Evolutionary conservation across 2,888 invertebrate genomes (phyloP), one percentile per base, ranked within the genome.

Genomic region (Abscondita cerata): DNA sequence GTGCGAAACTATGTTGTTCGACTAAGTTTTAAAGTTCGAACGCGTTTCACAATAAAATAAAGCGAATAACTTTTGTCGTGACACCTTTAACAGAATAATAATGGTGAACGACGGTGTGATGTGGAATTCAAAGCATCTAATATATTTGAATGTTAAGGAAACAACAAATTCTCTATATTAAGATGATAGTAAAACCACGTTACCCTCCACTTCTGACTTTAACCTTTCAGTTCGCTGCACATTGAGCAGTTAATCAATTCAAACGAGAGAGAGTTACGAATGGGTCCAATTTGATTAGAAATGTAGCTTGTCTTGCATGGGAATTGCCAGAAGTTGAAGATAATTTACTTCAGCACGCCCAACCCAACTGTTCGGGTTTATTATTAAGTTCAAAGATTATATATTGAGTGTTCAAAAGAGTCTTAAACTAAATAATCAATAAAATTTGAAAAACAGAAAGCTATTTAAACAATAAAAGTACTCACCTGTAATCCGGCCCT

Each of bases 401-500:
- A 54, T 44, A n/a, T n/a, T n/a, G n/a, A n/a, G n/a, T n/a, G n/a
- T n/a, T n/a, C n/a, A n/a, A n/a, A n/a, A n/a, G n/a, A n/a, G n/a
- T n/a, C n/a, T n/a, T 52, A 53, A 56, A 59, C 53, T 40, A 47
- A 41, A 53, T 41, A 16, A 33, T 33, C 12, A 48, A 25, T 41
- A 15, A 31, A 19, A 33, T 20, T 52, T 36, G 19, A 59, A 54
- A 51, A 13, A 25, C 13, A 33, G 48, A 44, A 20, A 18, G 25
- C 20, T 44, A 52, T 16, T 50, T 36, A 52, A 53, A 31, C 36
- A 19, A 38, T 31, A 44, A 58, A 33, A 34, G 19, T 44, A 61
- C 44, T 51, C 51, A 93, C 95, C 94, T 89, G 82, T 92, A 94
- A 81, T 94, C 93, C 53, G 89, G 88, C 33, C 90, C 89, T 79